Base-by-base conservation (phyloP, 2,113 vertebrate species). In the Hypocryptadius cinnamomeus region DNA sequence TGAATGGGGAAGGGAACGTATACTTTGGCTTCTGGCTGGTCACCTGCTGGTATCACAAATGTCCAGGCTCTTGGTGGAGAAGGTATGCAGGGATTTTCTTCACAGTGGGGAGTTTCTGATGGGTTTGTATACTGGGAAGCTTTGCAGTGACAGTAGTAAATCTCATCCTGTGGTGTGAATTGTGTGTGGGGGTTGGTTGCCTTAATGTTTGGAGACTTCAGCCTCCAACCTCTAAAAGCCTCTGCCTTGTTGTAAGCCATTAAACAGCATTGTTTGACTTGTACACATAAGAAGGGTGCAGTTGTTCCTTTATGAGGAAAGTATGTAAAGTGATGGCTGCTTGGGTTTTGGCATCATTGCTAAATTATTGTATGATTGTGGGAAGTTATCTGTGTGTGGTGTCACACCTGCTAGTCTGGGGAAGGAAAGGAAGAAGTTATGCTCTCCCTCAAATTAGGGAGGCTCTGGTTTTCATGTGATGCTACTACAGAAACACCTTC, bases 11-110 rank as follows among this genome's bases (percentile, higher is more conserved):
- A 98, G 97, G 92, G 97, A 94, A 48, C 98, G 91, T 79, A 95
- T 99, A 60, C 79, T 98, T 6, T 99, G 98, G 98, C 98, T 98
- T 90, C 97, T 99, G 72, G 95, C 98, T 79, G 99, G 99, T 83
- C 99, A 99, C 37, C 66, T 97, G 7, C 60, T 98, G 12, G 81
- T 99, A 60, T 99, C 99, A 14, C 98, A 98, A 63, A 40, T 98
- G 48, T 97, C 97, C 76, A 93, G 80, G 47, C 44, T 97, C 61
- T 97, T 98, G 42, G 66, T 97, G 40, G 97, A 97, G 40, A 98
- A 98, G 98, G 99, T 99, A 97, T 6, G 91, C 17, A 42, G 42
- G n/a, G 19, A 6, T 51, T 42, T 30, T 73, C 31, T 66, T 79
- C 25, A n/a, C 19, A 56, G 15, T 8, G 42, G 31, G 30, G 31